Evolutionary conservation across 2,797 vertebrate genomes (phyloP).

Genomic region (Moxostoma hubbsi): DNA sequence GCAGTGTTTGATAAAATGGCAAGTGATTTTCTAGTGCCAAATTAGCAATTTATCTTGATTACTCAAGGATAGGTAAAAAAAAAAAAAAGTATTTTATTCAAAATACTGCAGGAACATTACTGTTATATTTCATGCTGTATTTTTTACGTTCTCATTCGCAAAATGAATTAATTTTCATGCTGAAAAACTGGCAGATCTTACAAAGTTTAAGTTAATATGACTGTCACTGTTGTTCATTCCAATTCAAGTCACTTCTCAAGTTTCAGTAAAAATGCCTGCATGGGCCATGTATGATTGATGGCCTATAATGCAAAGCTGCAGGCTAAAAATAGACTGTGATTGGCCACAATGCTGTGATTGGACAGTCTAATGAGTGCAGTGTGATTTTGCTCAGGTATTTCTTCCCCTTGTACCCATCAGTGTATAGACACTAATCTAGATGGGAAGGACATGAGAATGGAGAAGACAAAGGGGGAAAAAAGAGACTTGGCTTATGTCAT

Average conservation of each 20-base stretch:
- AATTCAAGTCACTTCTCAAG: neutral
- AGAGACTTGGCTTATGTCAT: neutral
- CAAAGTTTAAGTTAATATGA: neutral
- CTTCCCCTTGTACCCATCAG: slow-evolving; percentile 17
- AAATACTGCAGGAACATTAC: neutral
- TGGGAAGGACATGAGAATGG: neutral
- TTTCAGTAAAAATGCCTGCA: neutral
- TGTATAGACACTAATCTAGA: neutral
- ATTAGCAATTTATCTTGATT: no score
- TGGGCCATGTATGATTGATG: slow-evolving; percentile 36
- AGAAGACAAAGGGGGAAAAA: neutral
- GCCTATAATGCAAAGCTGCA: slow-evolving; percentile 10
- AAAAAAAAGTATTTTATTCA: no score
- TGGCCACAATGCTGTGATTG: slow-evolving; percentile 58
- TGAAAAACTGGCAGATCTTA: neutral
- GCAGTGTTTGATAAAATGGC: no score
- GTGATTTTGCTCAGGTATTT: slow-evolving; percentile 66
- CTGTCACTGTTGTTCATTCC: neutral
- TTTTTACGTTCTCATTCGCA: neutral
- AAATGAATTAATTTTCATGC: neutral
- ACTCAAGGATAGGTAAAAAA: no score
- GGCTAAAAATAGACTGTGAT: slow-evolving; percentile 49
- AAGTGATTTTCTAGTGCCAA: no score
- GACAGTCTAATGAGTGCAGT: slow-evolving; percentile 66
- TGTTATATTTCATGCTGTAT: neutral